Evolutionary conservation across 2,888 invertebrate genomes (phyloP), one percentile per base, ranked within the genome.

Genomic region (Drosophila borborema): DNA sequence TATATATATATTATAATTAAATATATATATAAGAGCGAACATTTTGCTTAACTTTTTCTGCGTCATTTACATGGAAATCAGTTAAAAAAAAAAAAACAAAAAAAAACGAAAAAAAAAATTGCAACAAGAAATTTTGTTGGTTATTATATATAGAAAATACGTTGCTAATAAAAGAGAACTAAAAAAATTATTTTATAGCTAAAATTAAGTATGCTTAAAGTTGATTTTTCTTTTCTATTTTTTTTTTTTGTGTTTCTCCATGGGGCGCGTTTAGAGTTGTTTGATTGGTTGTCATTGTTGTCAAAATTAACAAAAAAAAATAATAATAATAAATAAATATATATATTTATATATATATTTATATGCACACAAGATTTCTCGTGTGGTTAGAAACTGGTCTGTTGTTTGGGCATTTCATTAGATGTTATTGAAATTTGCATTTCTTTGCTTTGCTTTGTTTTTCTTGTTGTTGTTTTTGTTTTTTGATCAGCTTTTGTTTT

Each of bases 351-450:
- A 54, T 49, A 63, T 58, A 55, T 51, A 58, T 58, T 20, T 64
- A 43, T 77, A 59, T 67, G 68, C 65, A 73, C 63, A 71, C 72
- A 68, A 58, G 51, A 65, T 56, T 58, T 66, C 5, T 49, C 12
- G 31, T 16, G 60, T 78, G 70, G 28, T 28, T 28, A 70, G 77
- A 77, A 77, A 75, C 78, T 76, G 78, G 73, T 76, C 61, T 77
- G 73, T 58, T 72, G 64, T 63, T 77, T 67, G 20, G 45, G 23
- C 49, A 18, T 45, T 69, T 72, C 41, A 76, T 56, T 62, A 28
- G 58, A 34, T 51, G 51, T 63, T 58, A 49, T 41, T 54, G 16
- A 49, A 49, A 31, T 53, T 46, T 34, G 16, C 38, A 41, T 45
- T 56, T 41, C 45, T 34, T 49, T 63, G n/a, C 53, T n/a, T 51